Base-by-base conservation (phyloP, 2,113 vertebrate species). In the Cacatua alba region DNA sequence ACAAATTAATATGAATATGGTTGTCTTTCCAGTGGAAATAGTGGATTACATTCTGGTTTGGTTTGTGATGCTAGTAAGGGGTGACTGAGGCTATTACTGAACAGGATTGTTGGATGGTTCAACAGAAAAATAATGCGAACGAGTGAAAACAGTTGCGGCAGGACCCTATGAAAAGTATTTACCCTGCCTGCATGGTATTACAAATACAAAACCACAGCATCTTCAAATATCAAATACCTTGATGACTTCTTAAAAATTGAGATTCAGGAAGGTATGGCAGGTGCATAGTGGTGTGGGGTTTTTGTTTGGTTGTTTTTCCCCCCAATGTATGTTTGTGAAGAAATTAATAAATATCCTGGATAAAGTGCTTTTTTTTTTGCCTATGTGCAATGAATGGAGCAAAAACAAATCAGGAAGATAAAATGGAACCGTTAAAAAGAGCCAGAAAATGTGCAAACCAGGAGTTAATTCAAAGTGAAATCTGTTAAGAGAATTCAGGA, bases 261-360 rank as follows among this genome's bases (percentile, higher is more conserved):
- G 29, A 65, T 85, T 65, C 3, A 13, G 60, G 8, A 24, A 86
- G 29, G 5, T 39, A 48, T 69, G 20, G 6, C 15, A 79, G 35
- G 7, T 64, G 10, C 7, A 1, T 33, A 41, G 49, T 41, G 20
- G 10, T 46, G 21, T 87, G n/a, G 14, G 3, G 0, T 8, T 26
- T 55, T 70, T 43, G 12, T 46, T 62, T 44, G 64, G 5, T 79
- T 44, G 0, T 0, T 24, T 76, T 88, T 70, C 25, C 1, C 3
- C 15, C 39, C 28, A 35, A 0, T 52, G 18, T 15, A 60, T 26
- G 10, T 77, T 84, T 59, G 24, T 24, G n/a, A 71, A 92, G 17
- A 25, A 75, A 37, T 76, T 35, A 55, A 37, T 86, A 55, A 75
- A 76, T 82, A n/a, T 11, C 37, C 13, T 7, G 7, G 21, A 51